Evolutionary conservation across 2,113 vertebrate genomes (phyloP).

Genomic region (Parotia lawesii): DNA sequence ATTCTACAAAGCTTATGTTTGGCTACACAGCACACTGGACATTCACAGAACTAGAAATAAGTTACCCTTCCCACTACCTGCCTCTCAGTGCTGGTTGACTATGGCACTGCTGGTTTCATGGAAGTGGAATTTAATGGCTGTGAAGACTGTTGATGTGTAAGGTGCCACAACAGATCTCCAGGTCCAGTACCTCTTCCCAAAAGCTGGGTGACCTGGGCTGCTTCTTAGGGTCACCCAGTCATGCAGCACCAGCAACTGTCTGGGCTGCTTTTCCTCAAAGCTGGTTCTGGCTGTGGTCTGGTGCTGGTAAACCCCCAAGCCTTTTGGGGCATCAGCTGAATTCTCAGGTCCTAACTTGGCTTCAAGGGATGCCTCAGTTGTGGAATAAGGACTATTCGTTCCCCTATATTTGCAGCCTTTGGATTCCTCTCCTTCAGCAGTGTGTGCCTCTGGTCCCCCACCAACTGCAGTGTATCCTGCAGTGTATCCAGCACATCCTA

Average conservation of each 20-base stretch:
- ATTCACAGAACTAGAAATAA: neutral
- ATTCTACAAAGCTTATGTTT: neutral
- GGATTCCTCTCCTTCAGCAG: neutral
- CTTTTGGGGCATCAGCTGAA: neutral
- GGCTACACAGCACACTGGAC: neutral
- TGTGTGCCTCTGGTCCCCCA: neutral
- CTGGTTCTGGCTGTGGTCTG: neutral
- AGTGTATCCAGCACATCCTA: neutral
- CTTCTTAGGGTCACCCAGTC: neutral
- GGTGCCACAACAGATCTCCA: neutral
- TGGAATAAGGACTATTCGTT: accelerated
- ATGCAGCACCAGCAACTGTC: neutral
- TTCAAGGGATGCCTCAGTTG: neutral
- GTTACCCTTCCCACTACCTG: neutral
- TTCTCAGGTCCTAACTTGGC: neutral
- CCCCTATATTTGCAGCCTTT: neutral
- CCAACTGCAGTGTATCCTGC: neutral
- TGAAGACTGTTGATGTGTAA: neutral
- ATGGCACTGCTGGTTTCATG: neutral
- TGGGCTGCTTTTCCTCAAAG: neutral
- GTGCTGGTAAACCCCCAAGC: neutral
- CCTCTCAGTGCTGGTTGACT: neutral
- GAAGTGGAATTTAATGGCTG: neutral
- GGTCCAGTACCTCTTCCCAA: neutral
- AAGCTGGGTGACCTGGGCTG: neutral